These are phyloP conservation scores for Palythoa grandis DNA, from an alignment of 92 coral and sea anemone genomes.

Conservation along the genomic window DNA sequence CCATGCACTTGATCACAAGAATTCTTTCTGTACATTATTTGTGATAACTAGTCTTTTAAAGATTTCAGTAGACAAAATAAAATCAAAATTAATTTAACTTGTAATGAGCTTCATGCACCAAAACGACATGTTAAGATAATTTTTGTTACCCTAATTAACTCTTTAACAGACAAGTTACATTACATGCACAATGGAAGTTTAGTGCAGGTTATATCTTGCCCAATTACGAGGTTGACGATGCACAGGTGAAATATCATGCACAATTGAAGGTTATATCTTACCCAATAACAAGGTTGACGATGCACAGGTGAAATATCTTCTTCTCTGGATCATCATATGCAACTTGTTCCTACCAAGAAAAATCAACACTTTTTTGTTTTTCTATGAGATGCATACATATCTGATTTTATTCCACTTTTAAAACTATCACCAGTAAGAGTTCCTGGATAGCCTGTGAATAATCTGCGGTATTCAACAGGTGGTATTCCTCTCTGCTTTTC, in stretches of 20 bases:
- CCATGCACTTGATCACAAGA: too few relatives aligned
- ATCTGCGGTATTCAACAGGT: not conserved
- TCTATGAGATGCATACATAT: not conserved
- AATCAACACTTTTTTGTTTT: not conserved
- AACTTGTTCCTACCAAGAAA: constrained; percentile 83
- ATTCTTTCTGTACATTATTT: too few relatives aligned
- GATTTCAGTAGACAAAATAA: not conserved
- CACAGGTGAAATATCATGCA: not conserved
- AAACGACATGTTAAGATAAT: not conserved
- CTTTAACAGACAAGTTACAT: too few relatives aligned
- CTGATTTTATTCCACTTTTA: too few relatives aligned
- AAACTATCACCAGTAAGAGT: too few relatives aligned
- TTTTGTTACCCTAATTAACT: too few relatives aligned
- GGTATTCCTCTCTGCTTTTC: not conserved
- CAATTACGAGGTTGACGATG: too few relatives aligned
- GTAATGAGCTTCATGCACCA: not conserved
- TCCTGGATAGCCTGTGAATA: not conserved
- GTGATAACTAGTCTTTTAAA: not conserved
- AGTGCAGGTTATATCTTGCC: too few relatives aligned
- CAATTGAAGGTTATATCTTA: constrained; percentile 58
- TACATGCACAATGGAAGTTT: too few relatives aligned
- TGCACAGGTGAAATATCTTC: constrained; percentile 75
- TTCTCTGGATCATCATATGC: constrained; percentile 99
- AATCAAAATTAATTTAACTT: not conserved
- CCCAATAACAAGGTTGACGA: constrained; percentile 66